These are phyloP conservation scores for Lepidocyrtinus sp. DNA, from an alignment of 2,888 invertebrate genomes.

Conservation along the genomic window DNA sequence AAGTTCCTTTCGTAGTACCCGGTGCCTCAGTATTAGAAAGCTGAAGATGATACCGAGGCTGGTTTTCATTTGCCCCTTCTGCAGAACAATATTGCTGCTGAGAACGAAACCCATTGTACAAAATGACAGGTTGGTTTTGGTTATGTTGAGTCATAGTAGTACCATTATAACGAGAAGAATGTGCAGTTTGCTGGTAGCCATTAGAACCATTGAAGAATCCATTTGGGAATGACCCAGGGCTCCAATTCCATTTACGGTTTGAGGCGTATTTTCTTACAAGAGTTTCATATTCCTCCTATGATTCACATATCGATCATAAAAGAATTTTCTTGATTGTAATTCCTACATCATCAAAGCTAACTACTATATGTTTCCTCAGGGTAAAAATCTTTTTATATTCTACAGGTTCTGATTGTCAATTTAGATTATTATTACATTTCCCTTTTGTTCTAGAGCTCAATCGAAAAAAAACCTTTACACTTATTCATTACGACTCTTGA, in stretches of 20 bases:
- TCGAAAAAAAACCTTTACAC: too few relatives aligned
- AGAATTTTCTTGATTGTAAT: too few relatives aligned
- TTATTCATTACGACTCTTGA: too few relatives aligned
- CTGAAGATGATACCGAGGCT: constrained; percentile 21
- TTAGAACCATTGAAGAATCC: constrained; percentile 31
- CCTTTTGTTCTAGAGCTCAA: too few relatives aligned
- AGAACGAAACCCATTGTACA: not conserved
- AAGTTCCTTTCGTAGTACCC: not conserved
- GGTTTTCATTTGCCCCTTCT: not conserved
- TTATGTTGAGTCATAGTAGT: not conserved
- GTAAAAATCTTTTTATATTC: too few relatives aligned
- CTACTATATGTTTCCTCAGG: too few relatives aligned
- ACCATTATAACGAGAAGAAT: not conserved
- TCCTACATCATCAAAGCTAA: too few relatives aligned
- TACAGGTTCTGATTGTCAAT: too few relatives aligned
- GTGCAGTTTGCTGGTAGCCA: constrained; percentile 19
- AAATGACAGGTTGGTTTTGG: constrained; percentile 17
- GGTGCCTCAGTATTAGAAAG: not conserved
- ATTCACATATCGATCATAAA: too few relatives aligned
- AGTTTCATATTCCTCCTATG: constrained; percentile 63
- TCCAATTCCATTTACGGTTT: constrained; percentile 42
- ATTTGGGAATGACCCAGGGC: constrained; percentile 5
- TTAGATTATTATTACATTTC: too few relatives aligned
- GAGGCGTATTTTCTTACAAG: constrained; percentile 64
- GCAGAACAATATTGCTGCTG: constrained; percentile 5